Base-by-base conservation (phyloP, 1,140 invertebrate genomes). In the Solenopsis fugax region DNA sequence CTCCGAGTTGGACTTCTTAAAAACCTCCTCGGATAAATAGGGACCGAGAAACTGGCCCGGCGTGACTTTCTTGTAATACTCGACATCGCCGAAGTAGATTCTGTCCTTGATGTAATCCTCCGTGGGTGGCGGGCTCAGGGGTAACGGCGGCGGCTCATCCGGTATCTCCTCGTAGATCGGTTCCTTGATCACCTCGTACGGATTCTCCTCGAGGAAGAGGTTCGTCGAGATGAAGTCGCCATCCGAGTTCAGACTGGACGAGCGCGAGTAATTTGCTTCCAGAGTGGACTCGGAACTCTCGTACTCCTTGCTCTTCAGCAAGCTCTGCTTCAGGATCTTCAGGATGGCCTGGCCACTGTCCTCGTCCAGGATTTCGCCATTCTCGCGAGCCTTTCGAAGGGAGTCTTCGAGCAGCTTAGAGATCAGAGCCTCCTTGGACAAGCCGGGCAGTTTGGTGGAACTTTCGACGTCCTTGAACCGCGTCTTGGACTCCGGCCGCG, bases 141-240 rank as follows among this genome's bases (percentile, higher is more conserved):
- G 97, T 73, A 98, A 92, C 7, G 97, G 97, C 21, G 97, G 97
- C 10, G 97, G 97, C 89, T 97, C 97, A 88, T 98, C 97, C 12
- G 96, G 96, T 72, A 98, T 98, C 95, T 98, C 98, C 95, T 98
- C 98, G 93, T 98, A 98, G 92, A 98, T 98, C 3, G 98, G 98
- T 95, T 98, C 98, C 65, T 97, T 96, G 41, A 98, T 98, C 24
- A 97, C 96, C 92, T 98, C 98, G 88, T 98, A 98, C 78, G 97
- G 96, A 95, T 98, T 96, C 81, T 96, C 95, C 96, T 98, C 91
- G 95, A 94, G 84, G 60, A 95, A 95, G 0, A 95, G 86, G 91
- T 93, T 94, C 0, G 92, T 92, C 6, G 93, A 90, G 4, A 94
- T 89, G 18, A 94, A 93, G 52, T 95, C 93, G 1, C 89, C 88